Evolutionary conservation across 1,140 invertebrate genomes (phyloP), one percentile per base, ranked within the genome.

Genomic region (Drosophila sp.): DNA sequence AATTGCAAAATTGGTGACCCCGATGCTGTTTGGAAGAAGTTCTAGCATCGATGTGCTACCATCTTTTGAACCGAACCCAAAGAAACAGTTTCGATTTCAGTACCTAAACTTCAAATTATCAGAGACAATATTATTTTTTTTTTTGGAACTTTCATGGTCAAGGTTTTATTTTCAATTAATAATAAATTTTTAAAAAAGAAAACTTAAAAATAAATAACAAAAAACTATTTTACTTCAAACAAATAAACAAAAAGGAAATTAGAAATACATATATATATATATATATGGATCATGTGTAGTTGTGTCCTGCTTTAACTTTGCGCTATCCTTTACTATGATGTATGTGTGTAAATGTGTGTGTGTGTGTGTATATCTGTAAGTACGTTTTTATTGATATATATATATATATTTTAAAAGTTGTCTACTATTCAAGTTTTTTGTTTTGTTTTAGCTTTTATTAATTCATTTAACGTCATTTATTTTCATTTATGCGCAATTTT

Each of bases 321-420:
- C 44, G 44, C 44, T 50, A 27, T 50, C 11, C 44, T 27, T 50
- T 5, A 10, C 44, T 64, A 61, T 29, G 10, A n/a, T 44, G 60
- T 47, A 35, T 54, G 23, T 64, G 25, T 63, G 8, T 50, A 17
- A 25, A 17, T 63, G 17, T 62, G 5, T 63, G 2, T 57, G 5
- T 58, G 1, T 58, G 1, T 58, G 25, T 58, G 25, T 58, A 38
- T 57, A 57, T 33, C 30, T 58, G 33, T 58, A 58, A 30, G 44
- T 66, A 60, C 57, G 25, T 60, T 60, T 66, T n/a, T 60, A 66
- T 50, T 61, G 44, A 27, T 50, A 50, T 58, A 58, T 58, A 55
- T 44, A 44, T 54, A 57, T 58, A 35, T 57, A 57, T 58, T 17
- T 58, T 35, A 58, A 58, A 58, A 35, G 10, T 56, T 32, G 6